These are phyloP conservation scores for Agrypnia vestita DNA, from an alignment of 1,140 invertebrate species.

Conservation along the genomic window DNA sequence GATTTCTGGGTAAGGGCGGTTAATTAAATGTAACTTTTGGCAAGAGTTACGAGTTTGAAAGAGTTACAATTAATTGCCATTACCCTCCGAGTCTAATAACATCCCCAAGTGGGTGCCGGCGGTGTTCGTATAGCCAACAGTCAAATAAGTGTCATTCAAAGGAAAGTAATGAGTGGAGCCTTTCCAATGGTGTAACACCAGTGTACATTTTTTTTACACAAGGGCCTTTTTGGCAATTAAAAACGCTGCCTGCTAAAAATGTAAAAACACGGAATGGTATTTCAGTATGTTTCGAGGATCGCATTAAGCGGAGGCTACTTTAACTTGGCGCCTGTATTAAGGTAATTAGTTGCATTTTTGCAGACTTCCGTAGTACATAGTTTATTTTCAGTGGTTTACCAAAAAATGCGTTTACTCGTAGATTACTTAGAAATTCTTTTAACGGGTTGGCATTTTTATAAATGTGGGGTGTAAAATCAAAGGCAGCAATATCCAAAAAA, in stretches of 20 bases:
- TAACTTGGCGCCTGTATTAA: conserved; percentile 12
- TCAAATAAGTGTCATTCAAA: conserved; percentile 16
- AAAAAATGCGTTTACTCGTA: not conserved
- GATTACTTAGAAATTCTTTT: no score
- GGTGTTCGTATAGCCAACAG: not conserved
- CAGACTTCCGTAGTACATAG: not conserved
- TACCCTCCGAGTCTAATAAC: not conserved
- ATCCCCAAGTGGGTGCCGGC: not conserved
- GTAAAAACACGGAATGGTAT: not conserved
- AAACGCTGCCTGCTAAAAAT: conserved; percentile 11
- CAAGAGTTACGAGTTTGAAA: not conserved
- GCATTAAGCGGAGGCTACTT: not conserved
- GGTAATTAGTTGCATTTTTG: conserved; percentile 33
- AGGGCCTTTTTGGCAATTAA: conserved; percentile 20
- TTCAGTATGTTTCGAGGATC: conserved; percentile 27
- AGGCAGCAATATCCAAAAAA: no score
- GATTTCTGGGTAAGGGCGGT: not conserved
- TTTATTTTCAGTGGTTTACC: not conserved
- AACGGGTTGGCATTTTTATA: no score
- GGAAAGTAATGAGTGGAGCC: conserved; percentile 19
- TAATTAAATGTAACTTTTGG: conserved; percentile 1
- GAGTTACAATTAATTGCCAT: conserved; percentile 13
- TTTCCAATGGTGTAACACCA: conserved; percentile 9
- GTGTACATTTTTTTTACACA: conserved; percentile 11
- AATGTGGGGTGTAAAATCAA: no score